These are phyloP conservation scores for Paraplagusia blochii DNA, from an alignment of 2,113 vertebrate species.

Conservation along the genomic window DNA sequence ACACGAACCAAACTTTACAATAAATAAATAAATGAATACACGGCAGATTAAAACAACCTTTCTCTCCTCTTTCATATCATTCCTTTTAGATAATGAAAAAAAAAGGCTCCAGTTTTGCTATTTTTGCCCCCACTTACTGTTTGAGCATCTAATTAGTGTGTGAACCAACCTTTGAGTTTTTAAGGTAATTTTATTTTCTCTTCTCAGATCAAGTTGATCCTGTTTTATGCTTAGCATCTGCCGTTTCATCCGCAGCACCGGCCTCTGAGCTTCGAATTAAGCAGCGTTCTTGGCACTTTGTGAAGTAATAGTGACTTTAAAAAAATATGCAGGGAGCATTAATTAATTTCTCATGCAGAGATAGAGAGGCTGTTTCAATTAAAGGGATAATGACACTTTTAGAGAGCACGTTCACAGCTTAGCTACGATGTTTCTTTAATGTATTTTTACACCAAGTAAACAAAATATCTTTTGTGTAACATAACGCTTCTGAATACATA, in stretches of 20 bases:
- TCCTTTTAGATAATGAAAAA: slow-evolving; percentile 3
- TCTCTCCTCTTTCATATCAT: background rate
- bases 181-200: background rate
- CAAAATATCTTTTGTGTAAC: slow-evolving; percentile 5
- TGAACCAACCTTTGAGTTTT: slow-evolving; percentile 35
- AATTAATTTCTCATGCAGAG: slow-evolving; percentile 43
- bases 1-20: too few relatives aligned
- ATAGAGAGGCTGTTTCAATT: background rate
- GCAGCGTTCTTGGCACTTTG: slow-evolving; percentile 38
- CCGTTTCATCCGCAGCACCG: slow-evolving; percentile 11
- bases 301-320: slow-evolving; percentile 55
- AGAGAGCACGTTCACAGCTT: slow-evolving; percentile 19
- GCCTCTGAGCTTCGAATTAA: slow-evolving; percentile 42
- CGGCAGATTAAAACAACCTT: too few relatives aligned
- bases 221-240: slow-evolving; percentile 47
- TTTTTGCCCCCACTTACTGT: slow-evolving; percentile 46
- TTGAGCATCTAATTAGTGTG: slow-evolving; percentile 44
- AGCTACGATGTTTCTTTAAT: slow-evolving; percentile 10
- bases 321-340: slow-evolving; percentile 49
- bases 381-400: slow-evolving; percentile 37
- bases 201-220: slow-evolving; percentile 38
- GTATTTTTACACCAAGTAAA: background rate
- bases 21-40: too few relatives aligned
- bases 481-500: too few relatives aligned
- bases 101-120: slow-evolving; percentile 9